Percentiles rank a stretch among this genome's conserved stretches.
Evolutionary conservation across 1,140 invertebrate species (phyloP).

Genomic region (Cydia fagiglandana): DNA sequence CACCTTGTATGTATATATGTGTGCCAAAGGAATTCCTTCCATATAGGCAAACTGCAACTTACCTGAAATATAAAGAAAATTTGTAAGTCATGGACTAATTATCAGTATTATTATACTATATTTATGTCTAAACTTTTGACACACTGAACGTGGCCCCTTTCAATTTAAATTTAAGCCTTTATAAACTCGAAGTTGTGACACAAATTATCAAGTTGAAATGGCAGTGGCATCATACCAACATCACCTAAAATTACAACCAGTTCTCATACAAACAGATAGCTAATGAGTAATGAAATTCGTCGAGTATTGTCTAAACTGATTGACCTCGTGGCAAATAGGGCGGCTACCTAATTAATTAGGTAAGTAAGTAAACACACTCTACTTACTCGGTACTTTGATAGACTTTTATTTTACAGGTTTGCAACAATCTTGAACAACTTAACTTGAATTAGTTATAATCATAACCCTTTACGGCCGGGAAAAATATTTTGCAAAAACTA

Average conservation of each 20-base stretch:
- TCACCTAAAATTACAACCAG: background rate
- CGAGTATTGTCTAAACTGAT: constrained; percentile 26
- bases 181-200: background rate
- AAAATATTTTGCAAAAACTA: too few species aligned
- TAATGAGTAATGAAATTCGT: constrained; percentile 25
- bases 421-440: too few species aligned
- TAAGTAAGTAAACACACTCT: background rate
- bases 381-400: too few species aligned
- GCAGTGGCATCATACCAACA: background rate
- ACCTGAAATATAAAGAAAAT: background rate
- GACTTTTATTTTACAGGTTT: background rate
- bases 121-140: background rate
- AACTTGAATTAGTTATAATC: background rate
- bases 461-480: too few species aligned
- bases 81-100: background rate
- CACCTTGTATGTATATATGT: background rate
- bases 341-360: constrained; percentile 9
- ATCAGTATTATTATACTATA: background rate
- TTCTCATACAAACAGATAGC: background rate
- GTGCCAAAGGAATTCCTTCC: background rate
- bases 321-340: constrained; percentile 27
- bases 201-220: constrained; percentile 1
- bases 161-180: background rate
- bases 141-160: background rate
- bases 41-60: background rate